Evolutionary conservation across 2,797 vertebrate species (phyloP).

Genomic region (Synaphobranchus kaupii): DNA sequence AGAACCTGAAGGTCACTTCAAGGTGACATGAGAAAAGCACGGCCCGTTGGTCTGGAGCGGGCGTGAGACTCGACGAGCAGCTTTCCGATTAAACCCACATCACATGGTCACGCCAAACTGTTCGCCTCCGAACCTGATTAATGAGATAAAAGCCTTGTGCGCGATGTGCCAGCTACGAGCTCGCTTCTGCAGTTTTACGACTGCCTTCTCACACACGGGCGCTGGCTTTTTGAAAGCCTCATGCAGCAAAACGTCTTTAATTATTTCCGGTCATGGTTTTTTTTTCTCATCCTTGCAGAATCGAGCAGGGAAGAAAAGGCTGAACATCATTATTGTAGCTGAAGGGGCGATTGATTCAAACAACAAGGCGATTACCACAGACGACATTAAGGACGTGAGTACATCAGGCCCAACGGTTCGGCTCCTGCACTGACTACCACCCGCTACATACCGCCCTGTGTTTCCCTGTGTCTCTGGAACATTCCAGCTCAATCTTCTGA

Average conservation of each 20-base stretch:
- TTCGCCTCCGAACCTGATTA: neutral
- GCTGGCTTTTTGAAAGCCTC: neutral
- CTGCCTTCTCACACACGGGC: neutral
- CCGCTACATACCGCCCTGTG: neutral
- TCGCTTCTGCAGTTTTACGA: too few species aligned
- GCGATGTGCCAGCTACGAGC: too few species aligned
- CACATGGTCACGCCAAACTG: neutral
- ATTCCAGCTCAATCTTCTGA: neutral
- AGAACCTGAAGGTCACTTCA: neutral
- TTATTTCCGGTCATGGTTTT: constrained; percentile 24
- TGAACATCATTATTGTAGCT: constrained; percentile 86
- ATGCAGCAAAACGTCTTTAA: constrained; percentile 32
- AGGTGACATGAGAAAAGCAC: neutral
- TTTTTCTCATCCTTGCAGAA: constrained; percentile 66
- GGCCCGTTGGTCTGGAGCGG: too few species aligned
- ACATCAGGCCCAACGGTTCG: neutral
- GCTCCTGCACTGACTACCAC: constrained; percentile 33
- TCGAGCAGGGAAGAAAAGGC: constrained; percentile 80
- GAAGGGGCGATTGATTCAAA: constrained; percentile 81
- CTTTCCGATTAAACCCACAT: neutral
- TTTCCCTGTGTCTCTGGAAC: neutral
- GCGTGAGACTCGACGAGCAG: neutral
- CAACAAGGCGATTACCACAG: constrained; percentile 77
- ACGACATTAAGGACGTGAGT: constrained; percentile 80
- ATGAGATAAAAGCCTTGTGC: neutral